Evolutionary conservation across 2,888 invertebrate genomes (phyloP), one percentile per base, ranked within the genome.

Genomic region (Ectemnius lituratus): DNA sequence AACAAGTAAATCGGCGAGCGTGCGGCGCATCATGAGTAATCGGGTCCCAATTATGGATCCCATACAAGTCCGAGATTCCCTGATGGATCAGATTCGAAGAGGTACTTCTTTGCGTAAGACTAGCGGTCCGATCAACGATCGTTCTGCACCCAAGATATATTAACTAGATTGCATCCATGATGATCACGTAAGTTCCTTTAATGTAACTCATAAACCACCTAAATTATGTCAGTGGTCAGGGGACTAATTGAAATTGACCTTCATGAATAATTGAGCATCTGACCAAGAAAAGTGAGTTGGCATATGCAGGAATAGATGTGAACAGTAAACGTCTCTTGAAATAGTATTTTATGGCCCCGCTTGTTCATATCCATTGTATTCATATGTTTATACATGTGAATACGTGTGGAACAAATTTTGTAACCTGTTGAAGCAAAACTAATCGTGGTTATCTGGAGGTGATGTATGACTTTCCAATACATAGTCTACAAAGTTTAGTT

Each of bases 21-120:
- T 90, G 0, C 86, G 90, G 47, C 88, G 90, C 47, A 88, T 90
- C 14, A 90, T 90, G 90, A 89, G 90, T 28, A 90, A 87, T 78
- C 87, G 90, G 16, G 88, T 89, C n/a, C 90, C 90, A 2, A 88
- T 90, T 28, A 85, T 89, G 60, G 90, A 90, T 80, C 90, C 90
- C 8, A 66, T 87, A 2, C 90, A 90, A 69, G 88, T 90, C n/a
- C 85, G 90, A 62, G 97, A 97, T 81, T 97, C 97, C 0, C 92
- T 97, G n/a, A 97, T 97, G 97, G 97, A 97, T 92, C 97, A 97
- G 89, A 97, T 97, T 76, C 95, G 97, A 86, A 94, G 96, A 77
- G 97, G 97, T 70, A 97, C 97, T 18, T 95, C 95, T 52, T 90
- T 97, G 70, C 95, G 95, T 73, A 94, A 96, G 85, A 96, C 97